phyloP scores from a whole-genome alignment of 1,140 invertebrate species.

The Mizuhopecten yessoensis region DNA sequence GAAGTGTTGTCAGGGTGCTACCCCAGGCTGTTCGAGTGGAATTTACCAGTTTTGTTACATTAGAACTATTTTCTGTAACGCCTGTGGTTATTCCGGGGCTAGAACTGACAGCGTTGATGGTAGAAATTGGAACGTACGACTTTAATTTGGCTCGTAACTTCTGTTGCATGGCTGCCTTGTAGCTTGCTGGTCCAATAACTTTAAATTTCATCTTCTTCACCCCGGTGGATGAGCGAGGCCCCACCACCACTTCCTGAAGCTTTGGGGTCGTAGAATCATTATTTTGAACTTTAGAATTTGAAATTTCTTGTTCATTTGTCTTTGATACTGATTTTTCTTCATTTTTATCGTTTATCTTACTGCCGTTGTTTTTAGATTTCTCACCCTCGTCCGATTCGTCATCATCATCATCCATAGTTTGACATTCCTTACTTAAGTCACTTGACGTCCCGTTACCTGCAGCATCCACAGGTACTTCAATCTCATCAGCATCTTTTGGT shows the following conservation, averaged over 20 bases:
- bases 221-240: slow-evolving; percentile 18
- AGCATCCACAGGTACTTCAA: background rate
- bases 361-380: slow-evolving; percentile 42
- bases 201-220: slow-evolving; percentile 53
- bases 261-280: background rate
- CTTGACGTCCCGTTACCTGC: slow-evolving; percentile 57
- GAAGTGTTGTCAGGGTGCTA: background rate
- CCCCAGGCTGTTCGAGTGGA: background rate
- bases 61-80: background rate
- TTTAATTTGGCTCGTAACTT: slow-evolving; percentile 17
- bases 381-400: slow-evolving; percentile 51
- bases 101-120: background rate
- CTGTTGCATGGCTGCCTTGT: slow-evolving; percentile 56
- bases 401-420: slow-evolving; percentile 55
- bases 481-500: slow-evolving; percentile 38
- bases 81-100: slow-evolving; percentile 17
- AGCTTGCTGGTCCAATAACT: slow-evolving; percentile 59
- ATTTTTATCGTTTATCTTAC: slow-evolving; percentile 14
- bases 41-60: background rate
- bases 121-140: background rate
- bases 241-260: slow-evolving; percentile 41
- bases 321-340: slow-evolving; percentile 47
- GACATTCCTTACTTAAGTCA: slow-evolving; percentile 56
- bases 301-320: slow-evolving; percentile 43
- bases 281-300: slow-evolving; percentile 8